Conservation (phyloP, 2,888 invertebrate species). For the Drosophila mercatorum region DNA sequence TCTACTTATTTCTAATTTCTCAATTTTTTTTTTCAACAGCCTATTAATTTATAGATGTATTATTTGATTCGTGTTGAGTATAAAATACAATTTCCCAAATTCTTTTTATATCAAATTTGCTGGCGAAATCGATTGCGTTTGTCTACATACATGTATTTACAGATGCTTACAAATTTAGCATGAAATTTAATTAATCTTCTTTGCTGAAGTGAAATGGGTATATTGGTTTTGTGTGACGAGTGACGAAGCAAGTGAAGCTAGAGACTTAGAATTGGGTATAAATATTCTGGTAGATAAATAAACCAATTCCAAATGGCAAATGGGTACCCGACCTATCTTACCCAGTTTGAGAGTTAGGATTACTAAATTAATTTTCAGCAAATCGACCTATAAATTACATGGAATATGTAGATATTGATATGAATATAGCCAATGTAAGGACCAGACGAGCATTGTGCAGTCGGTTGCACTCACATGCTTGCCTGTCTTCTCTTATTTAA, state of each 20-base stretch:
- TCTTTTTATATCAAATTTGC: neutral
- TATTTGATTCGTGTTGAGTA: too few species aligned
- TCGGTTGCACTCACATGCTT: neutral
- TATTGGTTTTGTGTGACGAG: neutral
- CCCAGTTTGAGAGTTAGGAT: too few species aligned
- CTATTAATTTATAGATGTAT: too few species aligned
- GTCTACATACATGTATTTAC: neutral
- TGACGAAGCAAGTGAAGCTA: neutral
- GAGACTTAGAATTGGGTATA: neutral
- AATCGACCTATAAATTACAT: too few species aligned
- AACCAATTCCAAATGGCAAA: neutral
- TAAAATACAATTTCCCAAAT: neutral
- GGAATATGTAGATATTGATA: neutral
- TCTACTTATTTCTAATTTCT: too few species aligned
- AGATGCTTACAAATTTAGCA: neutral
- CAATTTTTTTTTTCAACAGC: too few species aligned
- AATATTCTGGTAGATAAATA: too few species aligned
- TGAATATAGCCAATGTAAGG: too few species aligned
- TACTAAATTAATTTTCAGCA: too few species aligned
- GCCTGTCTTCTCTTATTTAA: neutral
- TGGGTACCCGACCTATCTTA: too few species aligned
- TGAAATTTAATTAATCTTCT: neutral
- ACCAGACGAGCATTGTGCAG: neutral
- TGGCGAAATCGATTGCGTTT: neutral
- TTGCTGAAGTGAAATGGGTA: neutral